These are phyloP conservation scores for Argentina silus DNA, from an alignment of 2,797 vertebrate genomes.

Conservation along the genomic window DNA sequence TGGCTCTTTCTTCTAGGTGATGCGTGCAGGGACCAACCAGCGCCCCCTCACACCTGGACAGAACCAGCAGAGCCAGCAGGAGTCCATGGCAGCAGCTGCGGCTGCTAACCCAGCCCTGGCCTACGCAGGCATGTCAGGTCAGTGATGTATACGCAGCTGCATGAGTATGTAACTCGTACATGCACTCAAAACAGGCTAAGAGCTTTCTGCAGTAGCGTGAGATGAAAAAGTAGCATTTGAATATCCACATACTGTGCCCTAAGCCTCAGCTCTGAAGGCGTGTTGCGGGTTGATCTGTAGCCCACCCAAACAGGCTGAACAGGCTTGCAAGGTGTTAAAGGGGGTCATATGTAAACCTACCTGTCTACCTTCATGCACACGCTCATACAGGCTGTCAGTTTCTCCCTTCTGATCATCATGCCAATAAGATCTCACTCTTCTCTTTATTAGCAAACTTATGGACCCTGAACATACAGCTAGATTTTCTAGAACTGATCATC, in stretches of 20 bases:
- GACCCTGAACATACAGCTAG: too few relatives aligned
- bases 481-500: too few relatives aligned
- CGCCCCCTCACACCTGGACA: conserved; percentile 95
- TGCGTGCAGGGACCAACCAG: conserved; percentile 91
- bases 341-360: not conserved
- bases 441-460: too few relatives aligned
- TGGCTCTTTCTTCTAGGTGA: conserved; percentile 78
- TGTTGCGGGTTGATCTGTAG: not conserved
- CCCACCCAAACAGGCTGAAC: not conserved
- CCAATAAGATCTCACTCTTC: too few relatives aligned
- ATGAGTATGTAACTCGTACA: too few relatives aligned
- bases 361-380: not conserved
- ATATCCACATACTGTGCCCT: not conserved
- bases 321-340: not conserved
- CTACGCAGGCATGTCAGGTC: conserved; percentile 95
- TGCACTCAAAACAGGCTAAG: too few relatives aligned
- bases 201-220: not conserved
- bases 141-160: conserved; percentile 13
- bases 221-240: not conserved
- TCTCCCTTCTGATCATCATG: not conserved
- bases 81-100: conserved; percentile 90
- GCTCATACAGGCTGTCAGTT: not conserved
- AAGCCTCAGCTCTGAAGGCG: not conserved
- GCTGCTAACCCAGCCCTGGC: conserved; percentile 91
- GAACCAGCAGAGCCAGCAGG: conserved; percentile 94